phyloP scores from a whole-genome alignment of 2,888 invertebrate genomes.

The Melipona beecheii region DNA sequence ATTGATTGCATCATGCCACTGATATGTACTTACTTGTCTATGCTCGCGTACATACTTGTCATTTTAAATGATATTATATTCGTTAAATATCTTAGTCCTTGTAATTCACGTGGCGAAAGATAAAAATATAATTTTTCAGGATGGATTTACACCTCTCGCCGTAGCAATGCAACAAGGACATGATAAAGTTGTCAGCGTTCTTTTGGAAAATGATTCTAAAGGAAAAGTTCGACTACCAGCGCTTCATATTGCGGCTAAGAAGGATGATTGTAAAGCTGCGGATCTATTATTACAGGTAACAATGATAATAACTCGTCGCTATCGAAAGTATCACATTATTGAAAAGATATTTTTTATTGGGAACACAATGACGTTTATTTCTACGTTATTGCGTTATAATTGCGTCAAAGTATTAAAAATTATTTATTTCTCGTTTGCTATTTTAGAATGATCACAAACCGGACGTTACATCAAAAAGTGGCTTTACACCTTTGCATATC shows the following conservation, averaged over 20 bases:
- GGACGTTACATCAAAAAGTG: constrained; percentile 98
- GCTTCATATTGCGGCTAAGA: constrained; percentile 99
- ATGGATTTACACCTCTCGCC: constrained; percentile 98
- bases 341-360: no score
- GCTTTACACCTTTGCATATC: constrained; percentile 99
- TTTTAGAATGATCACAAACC: constrained; percentile 96
- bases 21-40: background rate
- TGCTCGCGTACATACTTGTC: background rate
- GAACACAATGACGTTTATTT: no score
- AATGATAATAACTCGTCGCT: no score
- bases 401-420: no score
- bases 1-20: background rate
- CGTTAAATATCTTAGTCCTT: no score
- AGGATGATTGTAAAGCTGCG: constrained; percentile 98
- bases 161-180: constrained; percentile 99
- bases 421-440: background rate
- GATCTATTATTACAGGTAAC: constrained; percentile 92
- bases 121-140: constrained; percentile 84
- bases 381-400: background rate
- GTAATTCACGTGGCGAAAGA: background rate
- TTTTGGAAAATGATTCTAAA: constrained; percentile 97
- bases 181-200: constrained; percentile 97
- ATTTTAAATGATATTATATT: fast-evolving
- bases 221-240: constrained; percentile 98
- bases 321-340: background rate